Evolutionary conservation across 1,140 invertebrate genomes (phyloP).

Genomic region (Drosophila lacertosa): DNA sequence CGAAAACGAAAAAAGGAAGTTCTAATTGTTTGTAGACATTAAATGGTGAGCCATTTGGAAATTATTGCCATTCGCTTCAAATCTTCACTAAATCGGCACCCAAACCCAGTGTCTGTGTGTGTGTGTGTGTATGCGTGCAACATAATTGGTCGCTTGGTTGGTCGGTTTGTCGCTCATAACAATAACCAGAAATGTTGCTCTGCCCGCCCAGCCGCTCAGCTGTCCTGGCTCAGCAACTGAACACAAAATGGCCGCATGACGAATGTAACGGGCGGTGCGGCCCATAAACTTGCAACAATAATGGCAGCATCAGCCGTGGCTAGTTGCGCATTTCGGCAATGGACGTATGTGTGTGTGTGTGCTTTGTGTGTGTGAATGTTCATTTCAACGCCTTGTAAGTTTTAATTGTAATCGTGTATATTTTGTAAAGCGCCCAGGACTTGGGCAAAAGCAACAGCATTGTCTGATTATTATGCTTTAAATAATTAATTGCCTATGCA

Average conservation of each 20-base stretch:
- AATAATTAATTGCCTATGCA: slow-evolving; percentile 76
- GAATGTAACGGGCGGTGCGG: slow-evolving; percentile 58
- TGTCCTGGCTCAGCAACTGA: slow-evolving; percentile 10
- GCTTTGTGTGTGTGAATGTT: slow-evolving; percentile 27
- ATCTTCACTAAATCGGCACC: slow-evolving; percentile 42
- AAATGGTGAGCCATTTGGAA: slow-evolving; percentile 69
- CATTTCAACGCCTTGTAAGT: slow-evolving; percentile 77
- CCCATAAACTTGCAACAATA: slow-evolving; percentile 74
- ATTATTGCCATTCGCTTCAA: slow-evolving; percentile 56
- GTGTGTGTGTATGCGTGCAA: slow-evolving; percentile 23
- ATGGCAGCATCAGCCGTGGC: slow-evolving; percentile 28
- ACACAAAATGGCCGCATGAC: slow-evolving; percentile 52
- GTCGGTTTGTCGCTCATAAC: slow-evolving; percentile 53
- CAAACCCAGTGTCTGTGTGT: slow-evolving; percentile 1
- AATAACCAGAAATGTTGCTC: slow-evolving; percentile 69
- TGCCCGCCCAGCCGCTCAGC: background rate
- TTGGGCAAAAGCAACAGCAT: slow-evolving; percentile 29
- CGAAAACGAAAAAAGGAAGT: slow-evolving; percentile 42
- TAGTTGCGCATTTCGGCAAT: slow-evolving; percentile 40
- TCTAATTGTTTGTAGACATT: slow-evolving; percentile 75
- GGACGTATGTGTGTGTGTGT: slow-evolving; percentile 52
- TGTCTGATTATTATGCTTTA: slow-evolving; percentile 73
- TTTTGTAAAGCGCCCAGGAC: slow-evolving; percentile 3
- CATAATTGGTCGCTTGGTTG: slow-evolving; percentile 63
- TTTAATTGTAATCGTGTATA: slow-evolving; percentile 71